These are phyloP conservation scores for Tetraodon nigroviridis DNA, from an alignment of 2,113 vertebrate genomes.

Conservation along the genomic window DNA sequence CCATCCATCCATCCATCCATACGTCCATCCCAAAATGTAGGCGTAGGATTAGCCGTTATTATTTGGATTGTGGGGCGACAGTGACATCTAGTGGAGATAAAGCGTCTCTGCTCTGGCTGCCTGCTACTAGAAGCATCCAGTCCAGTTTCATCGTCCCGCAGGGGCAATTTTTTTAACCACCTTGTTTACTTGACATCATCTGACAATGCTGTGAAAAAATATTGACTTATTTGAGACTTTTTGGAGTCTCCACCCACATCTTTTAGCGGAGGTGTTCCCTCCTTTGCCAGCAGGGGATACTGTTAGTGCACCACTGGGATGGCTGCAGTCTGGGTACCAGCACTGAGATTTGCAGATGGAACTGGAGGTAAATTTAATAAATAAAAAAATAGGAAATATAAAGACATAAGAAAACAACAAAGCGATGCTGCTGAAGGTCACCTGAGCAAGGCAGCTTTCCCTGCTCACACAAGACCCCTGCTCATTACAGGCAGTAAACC, in stretches of 20 bases:
- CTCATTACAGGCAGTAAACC: constrained; percentile 6
- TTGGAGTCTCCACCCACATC: not conserved
- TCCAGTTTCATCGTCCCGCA: not conserved
- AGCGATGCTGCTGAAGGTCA: constrained; percentile 18
- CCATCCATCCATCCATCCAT: no score
- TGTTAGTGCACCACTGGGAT: constrained; percentile 50
- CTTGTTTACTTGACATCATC: not conserved
- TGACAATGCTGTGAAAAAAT: not conserved
- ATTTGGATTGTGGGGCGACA: constrained; percentile 27
- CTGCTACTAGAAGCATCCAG: not conserved
- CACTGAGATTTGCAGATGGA: constrained; percentile 7
- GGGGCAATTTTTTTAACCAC: not conserved
- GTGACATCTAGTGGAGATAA: constrained; percentile 49
- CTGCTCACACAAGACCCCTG: constrained; percentile 27
- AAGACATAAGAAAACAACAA: constrained; percentile 26
- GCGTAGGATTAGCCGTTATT: not conserved
- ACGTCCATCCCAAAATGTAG: no score
- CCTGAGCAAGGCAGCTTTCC: constrained; percentile 2
- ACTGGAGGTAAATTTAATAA: not conserved
- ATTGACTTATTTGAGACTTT: not conserved
- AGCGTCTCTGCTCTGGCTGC: no score
- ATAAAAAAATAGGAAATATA: not conserved
- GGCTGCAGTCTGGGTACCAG: not conserved
- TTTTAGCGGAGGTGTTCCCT: constrained; percentile 26
- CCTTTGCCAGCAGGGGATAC: constrained; percentile 61